Percentiles rank a stretch among this genome's conserved stretches.
These are phyloP conservation scores for Calameuta idolon DNA, from an alignment of 2,888 invertebrate species.

Conservation along the genomic window DNA sequence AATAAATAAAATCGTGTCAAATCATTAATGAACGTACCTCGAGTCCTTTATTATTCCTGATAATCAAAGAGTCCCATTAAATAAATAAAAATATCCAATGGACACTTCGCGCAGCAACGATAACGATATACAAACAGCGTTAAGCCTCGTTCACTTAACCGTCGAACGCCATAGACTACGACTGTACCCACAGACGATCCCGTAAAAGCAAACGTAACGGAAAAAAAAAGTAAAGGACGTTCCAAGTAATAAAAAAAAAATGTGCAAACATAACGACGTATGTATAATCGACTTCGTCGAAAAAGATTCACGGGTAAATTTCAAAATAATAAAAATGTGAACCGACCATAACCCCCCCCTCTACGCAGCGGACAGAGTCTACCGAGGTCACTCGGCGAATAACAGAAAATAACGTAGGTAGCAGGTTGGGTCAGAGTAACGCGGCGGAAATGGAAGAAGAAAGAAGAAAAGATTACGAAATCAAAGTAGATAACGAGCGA, in stretches of 20 bases:
- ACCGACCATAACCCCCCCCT: neutral
- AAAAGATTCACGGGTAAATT: neutral
- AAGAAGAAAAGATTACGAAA: neutral
- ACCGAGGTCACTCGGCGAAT: neutral
- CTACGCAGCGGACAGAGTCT: neutral
- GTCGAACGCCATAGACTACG: too few relatives aligned
- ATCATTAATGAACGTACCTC: neutral
- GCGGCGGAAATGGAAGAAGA: neutral
- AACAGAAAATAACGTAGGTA: neutral
- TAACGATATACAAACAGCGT: neutral
- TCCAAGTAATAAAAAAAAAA: neutral
- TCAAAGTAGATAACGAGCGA: neutral
- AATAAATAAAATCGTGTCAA: neutral
- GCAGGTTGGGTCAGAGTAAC: neutral
- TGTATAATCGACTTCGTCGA: neutral
- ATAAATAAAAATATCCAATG: neutral
- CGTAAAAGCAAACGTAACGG: too few relatives aligned
- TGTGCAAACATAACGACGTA: neutral
- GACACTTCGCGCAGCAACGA: neutral
- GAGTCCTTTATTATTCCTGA: neutral
- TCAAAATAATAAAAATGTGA: neutral
- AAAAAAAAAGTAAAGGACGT: neutral
- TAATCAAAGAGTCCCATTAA: neutral
- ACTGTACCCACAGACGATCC: too few relatives aligned
- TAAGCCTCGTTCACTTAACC: neutral